These are phyloP conservation scores for Trypoxylon attenuatum DNA, from an alignment of 2,888 invertebrate species.

Conservation along the genomic window DNA sequence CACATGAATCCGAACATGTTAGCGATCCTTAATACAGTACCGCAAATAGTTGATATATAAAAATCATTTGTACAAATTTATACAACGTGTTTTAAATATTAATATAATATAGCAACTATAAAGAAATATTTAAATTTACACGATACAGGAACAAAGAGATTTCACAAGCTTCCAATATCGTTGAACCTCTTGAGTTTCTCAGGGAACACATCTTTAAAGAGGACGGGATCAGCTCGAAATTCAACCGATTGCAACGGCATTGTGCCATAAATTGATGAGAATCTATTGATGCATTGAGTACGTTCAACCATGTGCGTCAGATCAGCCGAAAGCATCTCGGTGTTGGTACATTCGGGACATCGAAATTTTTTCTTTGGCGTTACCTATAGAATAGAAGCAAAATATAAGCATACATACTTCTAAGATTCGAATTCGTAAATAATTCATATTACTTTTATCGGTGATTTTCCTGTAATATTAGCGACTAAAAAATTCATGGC, in stretches of 20 bases:
- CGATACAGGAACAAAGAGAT: not conserved
- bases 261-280: constrained; percentile 85
- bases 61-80: constrained; percentile 8
- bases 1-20: not conserved
- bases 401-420: not conserved
- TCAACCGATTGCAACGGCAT: constrained; percentile 94
- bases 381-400: constrained; percentile 79
- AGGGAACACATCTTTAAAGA: constrained; percentile 90
- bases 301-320: constrained; percentile 94
- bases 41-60: not conserved
- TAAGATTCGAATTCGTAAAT: not conserved
- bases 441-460: constrained; percentile 83
- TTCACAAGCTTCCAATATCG: constrained; percentile 90
- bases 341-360: constrained; percentile 95
- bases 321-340: constrained; percentile 95
- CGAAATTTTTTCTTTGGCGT: constrained; percentile 97
- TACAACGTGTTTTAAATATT: not conserved
- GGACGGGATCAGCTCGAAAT: constrained; percentile 95
- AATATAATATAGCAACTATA: not conserved
- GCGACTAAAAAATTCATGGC: constrained; percentile 98
- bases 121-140: not conserved
- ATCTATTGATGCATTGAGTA: constrained; percentile 89
- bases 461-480: constrained; percentile 93
- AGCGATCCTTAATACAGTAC: not conserved
- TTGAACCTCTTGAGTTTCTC: constrained; percentile 92